Base-by-base conservation (phyloP, 2,113 vertebrate genomes). In the Catharus minimus region DNA sequence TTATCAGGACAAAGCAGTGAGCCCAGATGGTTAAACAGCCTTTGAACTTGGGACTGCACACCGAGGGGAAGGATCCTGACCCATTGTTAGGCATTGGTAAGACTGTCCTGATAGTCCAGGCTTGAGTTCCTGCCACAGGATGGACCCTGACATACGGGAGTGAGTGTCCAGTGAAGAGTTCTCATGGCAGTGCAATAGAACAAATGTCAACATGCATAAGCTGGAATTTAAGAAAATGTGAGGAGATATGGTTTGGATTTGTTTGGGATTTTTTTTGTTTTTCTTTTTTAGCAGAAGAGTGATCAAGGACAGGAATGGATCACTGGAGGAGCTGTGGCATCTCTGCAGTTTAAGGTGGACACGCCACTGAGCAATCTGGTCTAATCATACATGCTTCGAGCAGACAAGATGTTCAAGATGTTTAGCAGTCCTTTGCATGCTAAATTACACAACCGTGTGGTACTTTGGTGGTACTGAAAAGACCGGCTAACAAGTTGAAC, bases 1-100 rank as follows among this genome's bases (percentile, higher is more conserved):
- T 66, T 18, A 14, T 19, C 24, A 53, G 24, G 10, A 43, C 0
- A 4, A 5, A 65, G 13, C 20, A 38, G 27, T 32, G 23, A 2
- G 4, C 7, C 5, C 2, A 3, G 5, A 7, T 11, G 57, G 4
- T 3, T 47, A 61, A 56, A 47, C 13, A 78, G 5, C 3, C 9
- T 49, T 16, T 3, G 3, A 8, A 24, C 6, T 4, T 28, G 15
- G 26, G 15, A 7, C n/a, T 60, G 15, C 3, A 22, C 8, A 28
- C 10, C 24, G 44, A 53, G 6, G 2, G 5, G 14, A 53, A 32
- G 7, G 24, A 64, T 46, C 16, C 20, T 76, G 13, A 61, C 1
- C 9, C 6, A 15, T 6, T 30, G 0, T 6, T 41, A 68, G 13
- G 12, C 18, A 47, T 15, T 33, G 9, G 2, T 36, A 38, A 50